These are phyloP conservation scores for Neoitamus cyanurus DNA, from an alignment of 2,888 invertebrate genomes.

Conservation along the genomic window DNA sequence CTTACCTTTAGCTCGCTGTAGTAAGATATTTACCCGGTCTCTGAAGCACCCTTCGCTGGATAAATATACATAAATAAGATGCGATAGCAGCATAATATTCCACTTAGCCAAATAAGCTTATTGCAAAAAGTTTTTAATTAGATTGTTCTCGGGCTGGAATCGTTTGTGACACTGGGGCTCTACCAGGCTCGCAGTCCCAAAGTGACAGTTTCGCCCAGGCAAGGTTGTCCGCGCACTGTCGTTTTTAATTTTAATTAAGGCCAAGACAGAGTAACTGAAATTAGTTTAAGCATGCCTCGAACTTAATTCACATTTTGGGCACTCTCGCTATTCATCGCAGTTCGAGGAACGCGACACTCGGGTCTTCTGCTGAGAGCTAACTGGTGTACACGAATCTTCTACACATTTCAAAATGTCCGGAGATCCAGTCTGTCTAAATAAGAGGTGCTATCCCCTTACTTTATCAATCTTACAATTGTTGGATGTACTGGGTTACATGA, in stretches of 20 bases:
- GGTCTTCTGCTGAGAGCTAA: not conserved
- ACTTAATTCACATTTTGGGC: not conserved
- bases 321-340: not conserved
- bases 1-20: slow-evolving; percentile 3
- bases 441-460: not conserved
- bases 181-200: not conserved
- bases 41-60: not conserved
- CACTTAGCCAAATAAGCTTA: slow-evolving; percentile 52
- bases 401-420: not conserved
- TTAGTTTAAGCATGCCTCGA: not conserved
- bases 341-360: not conserved
- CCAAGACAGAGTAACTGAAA: not conserved
- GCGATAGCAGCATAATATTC: slow-evolving; percentile 50
- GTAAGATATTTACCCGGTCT: not conserved
- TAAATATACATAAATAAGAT: slow-evolving; percentile 31
- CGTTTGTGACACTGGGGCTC: slow-evolving; percentile 8
- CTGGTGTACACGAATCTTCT: not conserved
- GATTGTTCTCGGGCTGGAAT: slow-evolving; percentile 39
- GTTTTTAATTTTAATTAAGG: slow-evolving; percentile 31
- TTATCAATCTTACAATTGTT: not conserved
- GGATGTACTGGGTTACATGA: not conserved
- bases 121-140: slow-evolving; percentile 51
- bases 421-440: no score
- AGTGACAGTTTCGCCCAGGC: not conserved
- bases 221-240: not conserved